phyloP scores from a whole-genome alignment of 2,888 invertebrate genomes.

The Lasioglossum zephyrum region DNA sequence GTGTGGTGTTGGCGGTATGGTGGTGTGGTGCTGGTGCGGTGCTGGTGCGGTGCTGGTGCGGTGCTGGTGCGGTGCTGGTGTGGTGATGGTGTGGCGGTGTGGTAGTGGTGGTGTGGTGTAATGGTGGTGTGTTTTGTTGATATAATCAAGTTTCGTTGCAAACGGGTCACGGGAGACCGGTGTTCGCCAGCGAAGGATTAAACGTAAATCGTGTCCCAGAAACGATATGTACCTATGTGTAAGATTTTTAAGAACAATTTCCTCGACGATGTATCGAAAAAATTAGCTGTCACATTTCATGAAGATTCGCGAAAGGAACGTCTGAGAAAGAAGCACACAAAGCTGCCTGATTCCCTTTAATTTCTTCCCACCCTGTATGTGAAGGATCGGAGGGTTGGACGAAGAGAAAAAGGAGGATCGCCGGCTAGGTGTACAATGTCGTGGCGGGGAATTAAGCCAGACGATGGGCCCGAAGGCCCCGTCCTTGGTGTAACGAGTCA shows the following conservation, averaged over 20 bases:
- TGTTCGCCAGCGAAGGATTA: background rate
- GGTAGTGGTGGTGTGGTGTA: too few relatives aligned
- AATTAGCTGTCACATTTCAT: background rate
- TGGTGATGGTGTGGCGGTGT: too few relatives aligned
- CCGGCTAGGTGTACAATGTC: slow-evolving; percentile 28
- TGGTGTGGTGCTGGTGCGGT: too few relatives aligned
- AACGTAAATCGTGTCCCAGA: background rate
- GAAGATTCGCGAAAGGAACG: background rate
- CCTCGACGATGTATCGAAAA: background rate
- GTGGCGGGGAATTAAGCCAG: slow-evolving; percentile 61
- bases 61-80: too few relatives aligned
- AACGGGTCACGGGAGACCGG: background rate
- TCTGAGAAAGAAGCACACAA: background rate
- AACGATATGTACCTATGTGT: background rate
- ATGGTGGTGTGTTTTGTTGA: background rate
- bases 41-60: too few relatives aligned
- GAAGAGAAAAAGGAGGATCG: slow-evolving; percentile 32
- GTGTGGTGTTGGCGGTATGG: too few relatives aligned
- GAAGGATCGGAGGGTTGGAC: background rate
- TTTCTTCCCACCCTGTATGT: background rate
- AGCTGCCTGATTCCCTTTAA: background rate
- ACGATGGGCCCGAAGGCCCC: slow-evolving; percentile 60
- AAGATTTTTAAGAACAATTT: background rate
- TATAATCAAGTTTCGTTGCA: background rate
- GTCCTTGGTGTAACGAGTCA: slow-evolving; percentile 70